Percentiles rank a stretch among this genome's conserved stretches.
phyloP scores from a whole-genome alignment of 2,888 invertebrate species.

The Caradrina clavipalpis region DNA sequence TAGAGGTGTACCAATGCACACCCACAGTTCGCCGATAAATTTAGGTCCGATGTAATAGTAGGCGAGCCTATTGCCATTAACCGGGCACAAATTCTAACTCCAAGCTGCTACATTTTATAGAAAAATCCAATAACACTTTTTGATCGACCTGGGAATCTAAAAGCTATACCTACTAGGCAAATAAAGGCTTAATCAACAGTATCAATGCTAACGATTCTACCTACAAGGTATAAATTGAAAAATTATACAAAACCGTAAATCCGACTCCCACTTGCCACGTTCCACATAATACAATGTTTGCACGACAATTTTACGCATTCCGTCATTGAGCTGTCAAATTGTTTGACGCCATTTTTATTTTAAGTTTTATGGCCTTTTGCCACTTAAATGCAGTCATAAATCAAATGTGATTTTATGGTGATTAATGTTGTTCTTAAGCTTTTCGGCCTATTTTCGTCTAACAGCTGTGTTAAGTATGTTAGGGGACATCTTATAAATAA shows the following conservation, averaged over 20 bases:
- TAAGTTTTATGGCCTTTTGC: conserved; percentile 56
- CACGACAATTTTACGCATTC: conserved; percentile 58
- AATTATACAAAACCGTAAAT: conserved; percentile 30
- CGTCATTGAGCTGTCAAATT: conserved; percentile 61
- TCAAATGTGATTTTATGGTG: conserved; percentile 61
- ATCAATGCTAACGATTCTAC: neutral
- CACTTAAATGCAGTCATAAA: conserved; percentile 63
- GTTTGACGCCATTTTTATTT: conserved; percentile 59
- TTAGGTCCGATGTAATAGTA: too few species aligned
- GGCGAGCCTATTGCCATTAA: too few species aligned
- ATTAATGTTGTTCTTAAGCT: conserved; percentile 58
- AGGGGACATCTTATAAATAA: conserved; percentile 59
- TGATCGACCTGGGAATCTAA: too few species aligned
- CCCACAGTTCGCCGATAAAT: too few species aligned
- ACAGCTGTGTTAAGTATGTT: conserved; percentile 43
- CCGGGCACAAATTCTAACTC: too few species aligned
- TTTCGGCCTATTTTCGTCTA: conserved; percentile 53
- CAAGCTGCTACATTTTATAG: too few species aligned
- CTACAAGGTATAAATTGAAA: neutral
- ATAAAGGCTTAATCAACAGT: conserved; percentile 4
- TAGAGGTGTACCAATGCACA: too few species aligned
- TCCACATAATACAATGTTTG: conserved; percentile 51
- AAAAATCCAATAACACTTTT: too few species aligned
- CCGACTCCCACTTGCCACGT: conserved; percentile 28
- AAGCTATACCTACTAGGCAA: neutral